Conservation (phyloP, 2,888 invertebrate species). For the Nomada fabriciana region DNA sequence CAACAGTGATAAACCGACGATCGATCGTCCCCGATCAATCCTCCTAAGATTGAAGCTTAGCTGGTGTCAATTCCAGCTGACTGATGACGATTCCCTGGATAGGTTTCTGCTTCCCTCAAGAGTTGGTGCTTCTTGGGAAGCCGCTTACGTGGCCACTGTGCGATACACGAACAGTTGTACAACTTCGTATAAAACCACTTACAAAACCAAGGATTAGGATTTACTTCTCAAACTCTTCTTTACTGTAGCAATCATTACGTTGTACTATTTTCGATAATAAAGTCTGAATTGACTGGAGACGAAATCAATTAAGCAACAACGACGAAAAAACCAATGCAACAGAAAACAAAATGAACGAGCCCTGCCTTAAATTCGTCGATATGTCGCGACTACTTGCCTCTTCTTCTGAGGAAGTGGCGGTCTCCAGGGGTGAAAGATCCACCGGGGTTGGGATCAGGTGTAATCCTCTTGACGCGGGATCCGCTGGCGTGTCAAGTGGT, state of each 20-base stretch:
- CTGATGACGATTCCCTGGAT: conserved; percentile 29
- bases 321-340: background rate
- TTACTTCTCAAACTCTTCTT: background rate
- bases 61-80: conserved; percentile 24
- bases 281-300: background rate
- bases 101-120: conserved; percentile 22
- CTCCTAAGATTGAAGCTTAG: conserved; percentile 32
- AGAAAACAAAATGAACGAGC: background rate
- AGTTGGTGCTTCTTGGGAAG: conserved; percentile 16
- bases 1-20: conserved; percentile 20
- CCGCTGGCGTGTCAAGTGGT: conserved; percentile 57
- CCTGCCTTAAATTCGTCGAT: background rate
- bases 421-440: conserved; percentile 19
- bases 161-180: background rate
- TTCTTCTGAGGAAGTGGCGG: background rate
- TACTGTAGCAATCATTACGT: background rate
- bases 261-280: background rate
- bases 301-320: no score
- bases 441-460: conserved; percentile 59
- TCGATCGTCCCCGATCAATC: conserved; percentile 33
- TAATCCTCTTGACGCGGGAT: conserved; percentile 67
- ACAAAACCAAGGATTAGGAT: background rate
- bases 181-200: background rate
- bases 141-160: conserved; percentile 2
- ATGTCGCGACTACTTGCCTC: background rate